Evolutionary conservation across 30 jellyfish, hydroid and myxozoan genomes (phyloP).

Genomic region (Pseudorhiza aurosa): DNA sequence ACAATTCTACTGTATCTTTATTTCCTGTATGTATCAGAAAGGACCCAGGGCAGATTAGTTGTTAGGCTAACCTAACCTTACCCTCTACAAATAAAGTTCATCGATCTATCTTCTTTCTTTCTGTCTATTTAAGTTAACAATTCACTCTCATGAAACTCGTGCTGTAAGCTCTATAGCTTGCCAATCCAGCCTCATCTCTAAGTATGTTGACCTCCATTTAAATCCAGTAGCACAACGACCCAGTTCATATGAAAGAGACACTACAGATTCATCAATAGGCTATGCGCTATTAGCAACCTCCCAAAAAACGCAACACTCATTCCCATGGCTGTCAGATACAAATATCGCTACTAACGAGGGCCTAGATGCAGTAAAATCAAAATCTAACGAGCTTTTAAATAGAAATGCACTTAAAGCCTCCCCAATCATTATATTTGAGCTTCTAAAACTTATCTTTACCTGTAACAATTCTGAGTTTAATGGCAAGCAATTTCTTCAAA

Average conservation of each 20-base stretch:
- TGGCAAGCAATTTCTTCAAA: constrained; percentile 21
- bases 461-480: constrained; percentile 15
- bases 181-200: constrained; percentile 1
- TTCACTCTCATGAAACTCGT: too few species aligned
- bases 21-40: too few species aligned
- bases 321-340: constrained; percentile 42
- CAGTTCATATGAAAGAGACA: constrained; percentile 18
- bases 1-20: too few species aligned
- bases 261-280: constrained; percentile 20
- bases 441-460: constrained; percentile 8
- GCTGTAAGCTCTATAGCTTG: constrained; percentile 26
- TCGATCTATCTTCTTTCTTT: too few species aligned
- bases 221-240: constrained; percentile 11
- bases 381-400: neutral
- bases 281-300: neutral
- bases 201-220: neutral
- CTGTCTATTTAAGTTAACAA: too few species aligned
- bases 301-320: constrained; percentile 7
- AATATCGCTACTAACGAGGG: constrained; percentile 21
- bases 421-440: neutral
- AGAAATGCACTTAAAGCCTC: neutral
- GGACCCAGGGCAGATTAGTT: too few species aligned
- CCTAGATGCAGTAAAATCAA: neutral
- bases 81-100: too few species aligned
- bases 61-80: too few species aligned